Conservation (phyloP, 2,113 vertebrate genomes). For the Eubucco bourcierii region DNA sequence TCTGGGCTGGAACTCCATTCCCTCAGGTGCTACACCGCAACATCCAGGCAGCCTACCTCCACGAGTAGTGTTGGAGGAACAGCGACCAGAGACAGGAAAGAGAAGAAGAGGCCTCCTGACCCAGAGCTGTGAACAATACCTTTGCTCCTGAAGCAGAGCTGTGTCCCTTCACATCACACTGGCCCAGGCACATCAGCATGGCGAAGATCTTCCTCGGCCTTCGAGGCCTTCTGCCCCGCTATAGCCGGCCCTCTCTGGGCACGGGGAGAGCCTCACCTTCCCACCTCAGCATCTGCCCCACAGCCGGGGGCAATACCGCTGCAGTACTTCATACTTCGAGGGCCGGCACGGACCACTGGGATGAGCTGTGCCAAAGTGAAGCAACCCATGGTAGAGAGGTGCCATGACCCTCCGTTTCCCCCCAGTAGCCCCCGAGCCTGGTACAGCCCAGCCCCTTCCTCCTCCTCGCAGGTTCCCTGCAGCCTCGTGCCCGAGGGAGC, state of each 20-base stretch:
- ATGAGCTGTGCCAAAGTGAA: background rate
- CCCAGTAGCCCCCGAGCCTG: background rate
- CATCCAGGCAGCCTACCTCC: background rate
- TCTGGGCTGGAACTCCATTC: background rate
- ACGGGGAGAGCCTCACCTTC: background rate
- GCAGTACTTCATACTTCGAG: accelerated
- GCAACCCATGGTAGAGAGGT: background rate
- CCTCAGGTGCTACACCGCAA: background rate
- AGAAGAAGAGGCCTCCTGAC: background rate
- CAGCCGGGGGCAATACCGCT: accelerated
- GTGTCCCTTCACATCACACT: background rate
- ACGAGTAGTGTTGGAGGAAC: background rate
- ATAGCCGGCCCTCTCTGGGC: accelerated
- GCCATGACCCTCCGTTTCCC: background rate
- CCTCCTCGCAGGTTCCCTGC: background rate
- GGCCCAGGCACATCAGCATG: accelerated
- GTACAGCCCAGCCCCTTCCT: background rate
- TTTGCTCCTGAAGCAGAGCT: accelerated
- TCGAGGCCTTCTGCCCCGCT: accelerated
- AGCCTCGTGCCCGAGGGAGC: background rate
- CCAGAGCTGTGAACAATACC: background rate
- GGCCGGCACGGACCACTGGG: accelerated
- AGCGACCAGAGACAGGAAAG: background rate
- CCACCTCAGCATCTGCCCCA: background rate
- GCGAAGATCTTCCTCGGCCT: background rate